Conservation (phyloP, 2,113 vertebrate genomes). For the Setophaga kirtlandii region DNA sequence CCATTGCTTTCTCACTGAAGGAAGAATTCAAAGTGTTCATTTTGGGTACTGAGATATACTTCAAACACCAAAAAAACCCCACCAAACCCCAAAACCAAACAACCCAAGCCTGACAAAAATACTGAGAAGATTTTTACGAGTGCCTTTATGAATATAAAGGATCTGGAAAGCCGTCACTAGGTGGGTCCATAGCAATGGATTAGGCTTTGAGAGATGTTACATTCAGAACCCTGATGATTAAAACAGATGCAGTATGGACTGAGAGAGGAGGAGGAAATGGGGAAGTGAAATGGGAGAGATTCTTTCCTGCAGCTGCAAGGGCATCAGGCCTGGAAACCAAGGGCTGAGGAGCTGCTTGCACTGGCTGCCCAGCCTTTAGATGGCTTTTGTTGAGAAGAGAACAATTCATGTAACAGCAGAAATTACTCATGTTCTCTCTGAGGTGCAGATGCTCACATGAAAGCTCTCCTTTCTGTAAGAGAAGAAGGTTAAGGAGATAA, state of each 20-base stretch:
- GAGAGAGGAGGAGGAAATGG: neutral
- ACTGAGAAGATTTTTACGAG: neutral
- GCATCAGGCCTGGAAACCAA: neutral
- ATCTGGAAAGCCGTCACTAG: slow-evolving; percentile 74
- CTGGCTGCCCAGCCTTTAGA: neutral
- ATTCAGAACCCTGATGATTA: slow-evolving; percentile 11
- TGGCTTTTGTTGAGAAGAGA: neutral
- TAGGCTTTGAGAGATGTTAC: slow-evolving; percentile 37
- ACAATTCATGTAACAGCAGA: neutral
- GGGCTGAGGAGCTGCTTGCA: neutral
- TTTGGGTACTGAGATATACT: neutral
- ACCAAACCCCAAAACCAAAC: neutral
- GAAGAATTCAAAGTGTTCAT: neutral
- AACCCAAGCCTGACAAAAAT: neutral
- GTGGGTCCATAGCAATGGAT: slow-evolving; percentile 72
- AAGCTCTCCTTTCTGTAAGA: neutral
- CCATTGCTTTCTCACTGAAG: neutral
- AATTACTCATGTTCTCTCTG: neutral
- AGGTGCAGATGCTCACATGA: neutral
- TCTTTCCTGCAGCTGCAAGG: neutral
- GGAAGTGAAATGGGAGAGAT: neutral
- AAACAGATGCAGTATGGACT: slow-evolving; percentile 24
- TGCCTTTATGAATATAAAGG: slow-evolving; percentile 44
- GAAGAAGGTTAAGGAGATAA: neutral
- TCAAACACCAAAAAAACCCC: neutral